Percentiles rank a stretch among this genome's conserved stretches.
These are phyloP conservation scores for Pollimyrus isidori DNA, from an alignment of 2,113 vertebrate species.

Conservation along the genomic window DNA sequence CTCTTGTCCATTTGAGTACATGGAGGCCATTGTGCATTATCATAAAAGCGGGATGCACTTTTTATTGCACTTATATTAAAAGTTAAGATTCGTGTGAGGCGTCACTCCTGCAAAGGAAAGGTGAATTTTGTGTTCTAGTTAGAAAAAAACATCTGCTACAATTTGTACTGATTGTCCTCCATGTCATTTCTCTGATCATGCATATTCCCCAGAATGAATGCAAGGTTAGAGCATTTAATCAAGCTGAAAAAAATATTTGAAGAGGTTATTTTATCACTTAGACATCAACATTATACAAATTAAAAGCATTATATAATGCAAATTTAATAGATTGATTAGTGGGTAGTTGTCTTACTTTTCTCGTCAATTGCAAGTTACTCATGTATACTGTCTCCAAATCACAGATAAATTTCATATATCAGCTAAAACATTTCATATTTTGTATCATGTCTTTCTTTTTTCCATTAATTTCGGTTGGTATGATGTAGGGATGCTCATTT, in stretches of 20 bases:
- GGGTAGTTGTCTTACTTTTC: neutral
- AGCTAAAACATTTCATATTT: neutral
- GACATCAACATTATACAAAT: neutral
- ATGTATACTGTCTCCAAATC: neutral
- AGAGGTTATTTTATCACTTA: slow-evolving; percentile 21
- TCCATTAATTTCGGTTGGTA: too few relatives aligned
- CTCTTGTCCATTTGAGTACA: neutral
- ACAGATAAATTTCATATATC: neutral
- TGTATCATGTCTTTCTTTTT: neutral
- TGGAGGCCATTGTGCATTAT: neutral
- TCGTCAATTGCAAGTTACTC: neutral
- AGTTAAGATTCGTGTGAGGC: slow-evolving; percentile 6
- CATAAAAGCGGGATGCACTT: neutral
- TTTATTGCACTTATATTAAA: neutral
- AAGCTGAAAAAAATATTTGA: neutral
- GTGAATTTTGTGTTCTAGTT: neutral
- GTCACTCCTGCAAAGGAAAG: slow-evolving; percentile 34
- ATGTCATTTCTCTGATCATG: slow-evolving; percentile 13
- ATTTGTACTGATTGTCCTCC: slow-evolving; percentile 20
- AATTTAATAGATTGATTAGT: slow-evolving; percentile 28
- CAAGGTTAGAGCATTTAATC: slow-evolving; percentile 19
- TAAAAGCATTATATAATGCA: slow-evolving; percentile 19
- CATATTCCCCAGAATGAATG: slow-evolving; percentile 16
- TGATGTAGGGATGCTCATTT: too few relatives aligned
- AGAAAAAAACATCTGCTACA: slow-evolving; percentile 14